A percentile compares a stretch with the other conserved stretches of the same genome.
Evolutionary conservation across 2,797 vertebrate genomes (phyloP).

Genomic region (Natrix natrix): DNA sequence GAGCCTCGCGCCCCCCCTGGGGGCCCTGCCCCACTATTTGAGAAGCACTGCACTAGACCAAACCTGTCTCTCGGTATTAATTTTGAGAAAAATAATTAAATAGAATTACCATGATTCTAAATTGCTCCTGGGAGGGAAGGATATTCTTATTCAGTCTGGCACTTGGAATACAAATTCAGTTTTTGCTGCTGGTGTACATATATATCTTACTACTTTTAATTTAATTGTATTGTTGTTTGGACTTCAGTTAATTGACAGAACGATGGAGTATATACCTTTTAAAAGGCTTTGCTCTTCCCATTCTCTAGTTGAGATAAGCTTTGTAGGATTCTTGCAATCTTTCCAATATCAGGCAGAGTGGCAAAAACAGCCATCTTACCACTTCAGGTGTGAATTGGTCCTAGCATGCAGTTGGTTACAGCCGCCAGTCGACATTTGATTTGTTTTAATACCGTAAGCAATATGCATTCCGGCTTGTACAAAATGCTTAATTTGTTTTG

Average conservation of each 20-base stretch:
- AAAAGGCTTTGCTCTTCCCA: background rate
- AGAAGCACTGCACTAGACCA: background rate
- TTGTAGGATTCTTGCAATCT: background rate
- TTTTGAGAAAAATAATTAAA: background rate
- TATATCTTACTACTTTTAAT: background rate
- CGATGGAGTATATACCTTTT: background rate
- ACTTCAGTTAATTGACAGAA: background rate
- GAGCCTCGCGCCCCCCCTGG: too few relatives aligned
- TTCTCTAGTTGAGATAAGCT: background rate
- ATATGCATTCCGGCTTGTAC: background rate
- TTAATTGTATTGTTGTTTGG: background rate
- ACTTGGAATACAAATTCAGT: background rate
- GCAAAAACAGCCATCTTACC: background rate
- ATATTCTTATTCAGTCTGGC: background rate
- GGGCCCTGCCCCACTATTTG: too few relatives aligned
- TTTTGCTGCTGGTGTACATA: background rate
- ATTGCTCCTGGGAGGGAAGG: background rate
- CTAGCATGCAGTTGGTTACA: background rate
- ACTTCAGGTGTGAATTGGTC: background rate
- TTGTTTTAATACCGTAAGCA: background rate
- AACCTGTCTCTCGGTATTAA: background rate
- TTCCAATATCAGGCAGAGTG: background rate
- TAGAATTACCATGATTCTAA: background rate
- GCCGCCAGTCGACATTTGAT: background rate
- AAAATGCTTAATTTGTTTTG: background rate